Evolutionary conservation across 2,797 vertebrate genomes (phyloP).

Genomic region (Leucoraja ocellata): DNA sequence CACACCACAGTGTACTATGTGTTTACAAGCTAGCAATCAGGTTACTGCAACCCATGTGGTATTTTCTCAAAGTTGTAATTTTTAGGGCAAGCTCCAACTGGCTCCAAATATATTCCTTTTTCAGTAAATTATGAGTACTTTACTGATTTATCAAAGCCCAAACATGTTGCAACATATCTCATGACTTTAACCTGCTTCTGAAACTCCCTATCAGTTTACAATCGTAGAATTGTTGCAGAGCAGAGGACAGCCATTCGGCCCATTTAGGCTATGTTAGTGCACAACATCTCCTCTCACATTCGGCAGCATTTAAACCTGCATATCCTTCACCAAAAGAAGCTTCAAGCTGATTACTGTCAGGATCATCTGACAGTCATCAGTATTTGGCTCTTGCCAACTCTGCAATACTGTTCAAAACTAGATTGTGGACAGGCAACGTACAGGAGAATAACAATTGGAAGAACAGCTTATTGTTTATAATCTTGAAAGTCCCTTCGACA

Average conservation of each 20-base stretch:
- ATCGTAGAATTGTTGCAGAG: too few species aligned
- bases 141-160: neutral
- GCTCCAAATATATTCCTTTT: neutral
- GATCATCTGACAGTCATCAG: neutral
- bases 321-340: neutral
- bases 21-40: neutral
- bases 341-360: neutral
- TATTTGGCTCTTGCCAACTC: neutral
- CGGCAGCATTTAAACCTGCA: neutral
- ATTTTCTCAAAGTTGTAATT: neutral
- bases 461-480: neutral
- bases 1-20: neutral
- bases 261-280: too few species aligned
- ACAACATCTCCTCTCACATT: neutral
- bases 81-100: neutral
- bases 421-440: neutral
- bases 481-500: neutral
- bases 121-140: neutral
- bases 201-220: neutral
- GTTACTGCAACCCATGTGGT: neutral
- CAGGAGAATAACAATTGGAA: neutral
- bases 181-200: neutral
- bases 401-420: neutral
- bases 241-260: too few species aligned
- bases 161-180: neutral